phyloP scores from a whole-genome alignment of 2,797 vertebrate species.

The Hyperoplus lanceolatus region DNA sequence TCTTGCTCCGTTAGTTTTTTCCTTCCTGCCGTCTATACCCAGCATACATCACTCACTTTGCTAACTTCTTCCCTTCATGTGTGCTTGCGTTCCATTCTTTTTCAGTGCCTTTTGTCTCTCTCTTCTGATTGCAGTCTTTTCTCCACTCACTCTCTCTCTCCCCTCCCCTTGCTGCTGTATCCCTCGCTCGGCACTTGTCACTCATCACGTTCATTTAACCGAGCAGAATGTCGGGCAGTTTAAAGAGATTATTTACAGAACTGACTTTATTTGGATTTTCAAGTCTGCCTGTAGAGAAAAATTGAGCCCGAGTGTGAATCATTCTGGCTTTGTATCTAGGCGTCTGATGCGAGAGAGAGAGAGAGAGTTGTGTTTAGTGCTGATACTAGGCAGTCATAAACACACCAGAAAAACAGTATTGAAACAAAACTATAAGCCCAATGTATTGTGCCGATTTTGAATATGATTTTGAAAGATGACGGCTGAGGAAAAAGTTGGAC shows the following conservation, averaged over 20 bases:
- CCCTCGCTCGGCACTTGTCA: constrained; percentile 1
- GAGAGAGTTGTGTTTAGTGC: background rate
- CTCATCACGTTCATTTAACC: background rate
- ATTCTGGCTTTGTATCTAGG: constrained; percentile 6
- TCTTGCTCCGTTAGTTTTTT: constrained; percentile 37
- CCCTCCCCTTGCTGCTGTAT: background rate
- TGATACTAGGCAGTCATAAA: background rate
- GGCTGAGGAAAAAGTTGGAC: background rate
- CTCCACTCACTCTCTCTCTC: background rate
- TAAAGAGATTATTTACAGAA: constrained; percentile 32
- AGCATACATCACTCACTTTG: constrained; percentile 40
- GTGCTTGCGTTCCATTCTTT: constrained; percentile 21
- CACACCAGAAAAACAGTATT: background rate
- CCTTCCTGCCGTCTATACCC: background rate
- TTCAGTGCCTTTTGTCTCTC: constrained; percentile 1
- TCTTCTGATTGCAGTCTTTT: constrained; percentile 14
- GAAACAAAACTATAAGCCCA: too few species aligned
- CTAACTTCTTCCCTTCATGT: constrained; percentile 31
- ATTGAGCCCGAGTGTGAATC: background rate
- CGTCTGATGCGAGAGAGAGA: too few species aligned
- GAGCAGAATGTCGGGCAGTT: constrained; percentile 17
- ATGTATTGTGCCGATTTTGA: background rate
- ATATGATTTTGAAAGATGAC: background rate
- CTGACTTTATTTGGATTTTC: constrained; percentile 36
- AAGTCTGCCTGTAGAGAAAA: constrained; percentile 1